A percentile compares a stretch with the other conserved stretches of the same genome.
These are phyloP conservation scores for Tragelaphus buxtoni DNA, from an alignment of 2,113 vertebrate genomes.

Conservation along the genomic window DNA sequence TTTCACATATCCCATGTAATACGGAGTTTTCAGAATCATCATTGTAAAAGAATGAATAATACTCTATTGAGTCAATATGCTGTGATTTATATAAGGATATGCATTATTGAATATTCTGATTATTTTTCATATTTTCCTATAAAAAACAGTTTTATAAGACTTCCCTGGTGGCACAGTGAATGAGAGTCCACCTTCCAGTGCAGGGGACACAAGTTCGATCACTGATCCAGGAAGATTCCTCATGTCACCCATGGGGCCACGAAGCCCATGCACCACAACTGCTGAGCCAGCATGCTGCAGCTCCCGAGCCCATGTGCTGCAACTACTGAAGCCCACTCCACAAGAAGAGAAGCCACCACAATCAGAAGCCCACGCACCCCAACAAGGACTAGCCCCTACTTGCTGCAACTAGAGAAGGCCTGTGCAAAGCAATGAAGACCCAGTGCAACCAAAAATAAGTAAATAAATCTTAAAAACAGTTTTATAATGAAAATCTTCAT, in stretches of 20 bases:
- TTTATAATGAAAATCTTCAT: not conserved
- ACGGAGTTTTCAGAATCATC: slow-evolving; percentile 26
- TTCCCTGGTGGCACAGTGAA: not conserved
- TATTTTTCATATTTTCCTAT: not conserved
- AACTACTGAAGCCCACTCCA: not conserved
- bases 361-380: not conserved
- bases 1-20: not conserved
- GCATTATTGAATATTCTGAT: not conserved
- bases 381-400: not conserved
- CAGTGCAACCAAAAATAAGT: not conserved
- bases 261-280: not conserved
- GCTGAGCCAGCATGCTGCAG: not conserved
- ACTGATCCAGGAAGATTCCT: not conserved
- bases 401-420: not conserved
- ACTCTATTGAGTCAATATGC: not conserved
- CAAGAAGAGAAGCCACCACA: not conserved
- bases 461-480: not conserved
- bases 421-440: not conserved
- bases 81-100: not conserved
- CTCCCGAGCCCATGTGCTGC: not conserved
- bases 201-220: not conserved
- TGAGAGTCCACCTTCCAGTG: not conserved
- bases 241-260: not conserved
- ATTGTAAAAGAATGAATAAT: not conserved
- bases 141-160: not conserved